These are phyloP conservation scores for Tigriopus californicus DNA, from an alignment of 2,888 invertebrate species.

Conservation along the genomic window DNA sequence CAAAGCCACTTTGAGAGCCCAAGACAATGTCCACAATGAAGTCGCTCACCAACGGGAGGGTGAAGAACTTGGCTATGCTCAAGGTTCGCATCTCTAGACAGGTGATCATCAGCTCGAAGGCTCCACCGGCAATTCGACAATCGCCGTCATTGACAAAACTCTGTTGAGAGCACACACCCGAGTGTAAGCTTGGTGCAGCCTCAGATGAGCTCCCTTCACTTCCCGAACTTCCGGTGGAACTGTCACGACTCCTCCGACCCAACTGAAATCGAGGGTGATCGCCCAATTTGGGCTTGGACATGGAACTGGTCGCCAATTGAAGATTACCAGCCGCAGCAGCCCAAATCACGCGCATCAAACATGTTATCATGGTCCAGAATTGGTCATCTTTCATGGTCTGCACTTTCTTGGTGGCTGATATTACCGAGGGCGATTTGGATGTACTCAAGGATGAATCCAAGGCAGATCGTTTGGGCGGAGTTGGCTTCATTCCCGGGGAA, in stretches of 20 bases:
- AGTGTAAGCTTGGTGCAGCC: not conserved
- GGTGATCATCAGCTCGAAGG: constrained; percentile 30
- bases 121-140: constrained; percentile 22
- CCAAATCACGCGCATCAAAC: constrained; percentile 32
- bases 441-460: constrained; percentile 16
- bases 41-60: constrained; percentile 28
- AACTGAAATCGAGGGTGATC: constrained; percentile 6
- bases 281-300: constrained; percentile 16
- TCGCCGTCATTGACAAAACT: not conserved
- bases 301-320: constrained; percentile 23
- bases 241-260: constrained; percentile 7
- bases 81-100: constrained; percentile 28
- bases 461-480: constrained; percentile 19
- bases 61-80: constrained; percentile 28
- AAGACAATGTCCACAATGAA: constrained; percentile 32
- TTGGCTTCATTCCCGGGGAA: constrained; percentile 12
- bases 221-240: constrained; percentile 4
- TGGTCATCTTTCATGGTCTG: constrained; percentile 27
- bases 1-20: constrained; percentile 27
- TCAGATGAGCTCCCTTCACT: not conserved
- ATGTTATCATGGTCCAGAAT: constrained; percentile 27
- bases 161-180: constrained; percentile 2
- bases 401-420: not conserved
- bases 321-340: constrained; percentile 31
- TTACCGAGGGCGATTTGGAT: constrained; percentile 20